Percentiles rank a stretch among this genome's conserved stretches.
Evolutionary conservation across 2,888 invertebrate genomes (phyloP).

Genomic region (Caenorhabditis angaria): DNA sequence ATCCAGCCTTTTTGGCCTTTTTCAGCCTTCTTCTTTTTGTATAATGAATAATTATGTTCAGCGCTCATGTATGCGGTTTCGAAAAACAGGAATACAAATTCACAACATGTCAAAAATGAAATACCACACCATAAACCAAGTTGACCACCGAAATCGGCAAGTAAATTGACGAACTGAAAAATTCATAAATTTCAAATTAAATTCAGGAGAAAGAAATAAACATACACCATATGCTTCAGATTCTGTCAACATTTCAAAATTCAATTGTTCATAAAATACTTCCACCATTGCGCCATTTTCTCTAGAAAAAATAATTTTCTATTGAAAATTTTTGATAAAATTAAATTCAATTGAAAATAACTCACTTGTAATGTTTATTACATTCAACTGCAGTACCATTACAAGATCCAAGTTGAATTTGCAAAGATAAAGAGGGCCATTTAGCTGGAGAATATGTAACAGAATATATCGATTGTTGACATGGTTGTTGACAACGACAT

Average conservation of each 20-base stretch:
- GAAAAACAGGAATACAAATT: slow-evolving; percentile 64
- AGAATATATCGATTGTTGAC: slow-evolving; percentile 65
- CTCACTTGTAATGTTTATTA: slow-evolving; percentile 66
- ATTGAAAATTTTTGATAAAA: neutral
- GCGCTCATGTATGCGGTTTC: slow-evolving; percentile 66
- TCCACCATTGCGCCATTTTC: slow-evolving; percentile 71
- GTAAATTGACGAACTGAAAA: slow-evolving; percentile 67
- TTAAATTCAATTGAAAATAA: neutral
- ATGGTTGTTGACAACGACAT: slow-evolving; percentile 68
- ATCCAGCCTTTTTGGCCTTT: slow-evolving; percentile 39
- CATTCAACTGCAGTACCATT: slow-evolving; percentile 58
- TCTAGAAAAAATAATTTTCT: slow-evolving; percentile 39
- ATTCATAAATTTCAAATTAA: neutral
- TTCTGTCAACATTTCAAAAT: slow-evolving; percentile 70
- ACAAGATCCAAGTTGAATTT: slow-evolving; percentile 63
- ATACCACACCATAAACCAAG: slow-evolving; percentile 68
- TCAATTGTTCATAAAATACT: slow-evolving; percentile 71
- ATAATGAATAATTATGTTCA: slow-evolving; percentile 60
- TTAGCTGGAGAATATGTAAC: slow-evolving; percentile 68
- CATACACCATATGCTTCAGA: slow-evolving; percentile 70
- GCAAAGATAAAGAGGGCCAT: slow-evolving; percentile 68
- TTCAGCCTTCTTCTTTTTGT: slow-evolving; percentile 63
- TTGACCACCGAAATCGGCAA: slow-evolving; percentile 71
- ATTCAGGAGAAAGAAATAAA: slow-evolving; percentile 6
- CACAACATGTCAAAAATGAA: slow-evolving; percentile 66